A percentile compares a stretch with the other conserved stretches of the same genome.
Evolutionary conservation across 2,797 vertebrate genomes (phyloP).

Genomic region (Sylvia borin): DNA sequence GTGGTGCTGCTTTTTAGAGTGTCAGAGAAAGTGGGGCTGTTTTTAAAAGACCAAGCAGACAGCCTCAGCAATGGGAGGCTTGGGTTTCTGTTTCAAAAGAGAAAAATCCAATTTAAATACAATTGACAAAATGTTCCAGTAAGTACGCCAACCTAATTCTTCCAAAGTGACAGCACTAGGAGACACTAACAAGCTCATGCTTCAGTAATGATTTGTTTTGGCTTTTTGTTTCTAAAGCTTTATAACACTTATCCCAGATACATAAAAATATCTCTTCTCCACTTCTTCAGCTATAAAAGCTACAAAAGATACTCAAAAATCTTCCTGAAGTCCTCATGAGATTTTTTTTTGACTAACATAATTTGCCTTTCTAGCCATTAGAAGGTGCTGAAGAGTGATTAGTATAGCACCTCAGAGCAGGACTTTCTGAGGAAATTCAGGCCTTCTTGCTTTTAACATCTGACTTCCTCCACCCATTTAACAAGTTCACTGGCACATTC

Average conservation of each 20-base stretch:
- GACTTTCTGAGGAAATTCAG: not conserved
- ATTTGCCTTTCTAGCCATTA: constrained; percentile 16
- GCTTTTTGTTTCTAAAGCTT: not conserved
- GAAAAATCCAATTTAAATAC: not conserved
- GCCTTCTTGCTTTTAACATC: not conserved
- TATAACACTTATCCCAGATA: not conserved
- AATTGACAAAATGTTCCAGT: not conserved
- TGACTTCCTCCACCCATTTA: not conserved
- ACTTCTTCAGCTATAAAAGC: not conserved
- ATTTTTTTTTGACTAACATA: not conserved
- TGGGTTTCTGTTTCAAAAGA: not conserved
- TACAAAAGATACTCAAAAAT: not conserved
- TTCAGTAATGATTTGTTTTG: not conserved
- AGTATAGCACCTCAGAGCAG: not conserved
- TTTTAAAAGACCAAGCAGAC: not conserved
- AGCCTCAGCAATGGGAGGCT: not conserved
- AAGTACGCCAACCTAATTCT: not conserved
- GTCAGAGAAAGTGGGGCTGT: not conserved
- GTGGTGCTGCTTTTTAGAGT: not conserved
- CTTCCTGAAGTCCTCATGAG: not conserved
- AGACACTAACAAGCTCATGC: not conserved
- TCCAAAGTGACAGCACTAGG: not conserved
- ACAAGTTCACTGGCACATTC: not conserved
- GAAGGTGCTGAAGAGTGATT: constrained; percentile 39
- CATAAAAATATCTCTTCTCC: not conserved